Evolutionary conservation across 2,797 vertebrate species (phyloP).

Genomic region (Zalophus californianus): DNA sequence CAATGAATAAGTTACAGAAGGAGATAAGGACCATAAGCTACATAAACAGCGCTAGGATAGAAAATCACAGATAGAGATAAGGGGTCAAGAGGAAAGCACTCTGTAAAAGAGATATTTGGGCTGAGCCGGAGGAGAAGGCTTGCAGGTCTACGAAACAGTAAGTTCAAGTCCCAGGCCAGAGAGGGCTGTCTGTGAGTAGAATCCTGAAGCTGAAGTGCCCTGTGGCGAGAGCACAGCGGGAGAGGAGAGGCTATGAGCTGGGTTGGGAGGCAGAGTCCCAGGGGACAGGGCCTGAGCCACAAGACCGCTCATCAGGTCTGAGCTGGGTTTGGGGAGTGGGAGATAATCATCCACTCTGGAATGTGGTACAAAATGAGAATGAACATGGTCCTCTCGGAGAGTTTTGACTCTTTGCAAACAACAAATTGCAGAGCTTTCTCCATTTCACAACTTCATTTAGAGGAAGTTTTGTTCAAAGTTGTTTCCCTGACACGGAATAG

Average conservation of each 20-base stretch:
- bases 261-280: background rate
- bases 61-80: background rate
- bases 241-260: background rate
- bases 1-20: background rate
- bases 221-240: rapidly evolving
- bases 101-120: background rate
- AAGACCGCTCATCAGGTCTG: background rate
- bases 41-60: background rate
- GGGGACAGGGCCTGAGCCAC: background rate
- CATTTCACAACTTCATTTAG: background rate
- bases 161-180: background rate
- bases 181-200: background rate
- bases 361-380: background rate
- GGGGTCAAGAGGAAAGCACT: background rate
- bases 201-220: background rate
- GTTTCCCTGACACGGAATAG: background rate
- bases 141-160: background rate
- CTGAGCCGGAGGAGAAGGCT: background rate
- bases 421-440: background rate
- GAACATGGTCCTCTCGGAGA: background rate
- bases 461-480: background rate
- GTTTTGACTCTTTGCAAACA: background rate
- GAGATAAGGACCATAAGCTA: background rate
- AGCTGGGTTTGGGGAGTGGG: background rate
- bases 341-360: background rate